Percentiles rank a stretch among this genome's conserved stretches.
These are phyloP conservation scores for Elmis aenea DNA, from an alignment of 2,888 invertebrate species.

Conservation along the genomic window DNA sequence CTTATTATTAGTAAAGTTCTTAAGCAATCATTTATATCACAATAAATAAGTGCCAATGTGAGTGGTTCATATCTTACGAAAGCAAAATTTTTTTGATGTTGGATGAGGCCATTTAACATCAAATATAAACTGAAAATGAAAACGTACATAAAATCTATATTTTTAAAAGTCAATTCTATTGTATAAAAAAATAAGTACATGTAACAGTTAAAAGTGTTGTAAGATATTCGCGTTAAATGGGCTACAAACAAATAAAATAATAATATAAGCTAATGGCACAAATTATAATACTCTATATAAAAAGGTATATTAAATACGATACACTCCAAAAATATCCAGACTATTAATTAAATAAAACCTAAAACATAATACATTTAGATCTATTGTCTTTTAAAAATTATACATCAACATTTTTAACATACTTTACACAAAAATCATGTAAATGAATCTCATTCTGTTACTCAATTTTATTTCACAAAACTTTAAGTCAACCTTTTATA, in stretches of 20 bases:
- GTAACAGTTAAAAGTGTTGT: too few relatives aligned
- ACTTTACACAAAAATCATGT: too few relatives aligned
- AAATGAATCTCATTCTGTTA: too few relatives aligned
- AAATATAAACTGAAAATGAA: too few relatives aligned
- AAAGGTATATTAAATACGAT: constrained; percentile 26
- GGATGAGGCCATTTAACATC: constrained; percentile 16
- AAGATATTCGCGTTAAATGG: constrained; percentile 11
- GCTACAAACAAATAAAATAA: constrained; percentile 15
- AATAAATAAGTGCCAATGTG: constrained; percentile 39
- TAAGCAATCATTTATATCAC: constrained; percentile 39
- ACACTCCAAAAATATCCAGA: constrained; percentile 33
- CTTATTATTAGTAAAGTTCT: constrained; percentile 25
- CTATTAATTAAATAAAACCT: constrained; percentile 23
- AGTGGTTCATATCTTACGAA: constrained; percentile 21
- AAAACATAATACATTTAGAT: too few relatives aligned
- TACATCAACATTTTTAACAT: too few relatives aligned
- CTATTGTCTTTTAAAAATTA: constrained; percentile 19
- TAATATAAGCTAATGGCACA: constrained; percentile 38
- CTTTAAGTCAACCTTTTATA: too few relatives aligned
- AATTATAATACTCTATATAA: constrained; percentile 30
- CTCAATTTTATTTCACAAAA: too few relatives aligned
- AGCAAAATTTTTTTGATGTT: constrained; percentile 12
- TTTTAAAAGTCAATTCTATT: too few relatives aligned
- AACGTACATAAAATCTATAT: too few relatives aligned
- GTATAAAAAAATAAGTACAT: constrained; percentile 14